These are phyloP conservation scores for Eumerus sabulonum DNA, from an alignment of 2,888 invertebrate genomes.

Conservation along the genomic window DNA sequence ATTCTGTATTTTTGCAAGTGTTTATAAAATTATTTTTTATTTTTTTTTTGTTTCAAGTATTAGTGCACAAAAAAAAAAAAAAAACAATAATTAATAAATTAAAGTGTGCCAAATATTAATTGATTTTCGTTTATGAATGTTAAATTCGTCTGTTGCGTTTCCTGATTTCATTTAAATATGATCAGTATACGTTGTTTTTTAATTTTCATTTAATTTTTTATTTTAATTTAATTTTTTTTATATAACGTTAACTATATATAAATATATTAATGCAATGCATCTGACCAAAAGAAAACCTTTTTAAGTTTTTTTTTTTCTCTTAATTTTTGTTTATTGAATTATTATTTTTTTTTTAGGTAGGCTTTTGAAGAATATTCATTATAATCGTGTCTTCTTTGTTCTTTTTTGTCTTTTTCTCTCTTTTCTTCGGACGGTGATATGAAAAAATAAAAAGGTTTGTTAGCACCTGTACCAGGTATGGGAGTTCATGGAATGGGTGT, in stretches of 20 bases:
- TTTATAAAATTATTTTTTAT: constrained; percentile 21
- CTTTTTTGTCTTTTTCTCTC: constrained; percentile 61
- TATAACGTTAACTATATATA: constrained; percentile 59
- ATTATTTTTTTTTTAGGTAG: too few relatives aligned
- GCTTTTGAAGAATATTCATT: constrained; percentile 6
- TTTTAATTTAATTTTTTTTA: constrained; percentile 26
- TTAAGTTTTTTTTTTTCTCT: constrained; percentile 62
- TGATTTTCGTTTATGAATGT: constrained; percentile 34
- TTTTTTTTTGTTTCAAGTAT: background rate
- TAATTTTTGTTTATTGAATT: constrained; percentile 17
- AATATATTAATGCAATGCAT: constrained; percentile 68
- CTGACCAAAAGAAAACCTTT: constrained; percentile 64
- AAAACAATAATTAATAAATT: constrained; percentile 1
- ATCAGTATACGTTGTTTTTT: constrained; percentile 44
- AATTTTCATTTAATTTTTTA: constrained; percentile 4
- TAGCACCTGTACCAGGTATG: constrained; percentile 76
- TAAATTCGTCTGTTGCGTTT: constrained; percentile 63
- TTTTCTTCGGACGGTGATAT: constrained; percentile 35
- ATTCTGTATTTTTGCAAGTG: constrained; percentile 45
- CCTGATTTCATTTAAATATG: constrained; percentile 66
- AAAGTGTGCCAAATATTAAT: constrained; percentile 8
- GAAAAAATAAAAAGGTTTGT: constrained; percentile 72
- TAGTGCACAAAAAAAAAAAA: too few relatives aligned
- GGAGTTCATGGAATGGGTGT: constrained; percentile 79
- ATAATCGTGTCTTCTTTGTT: constrained; percentile 51